These are phyloP conservation scores for Pseudococcus viburni DNA, from an alignment of 2,888 invertebrate species.

Conservation along the genomic window DNA sequence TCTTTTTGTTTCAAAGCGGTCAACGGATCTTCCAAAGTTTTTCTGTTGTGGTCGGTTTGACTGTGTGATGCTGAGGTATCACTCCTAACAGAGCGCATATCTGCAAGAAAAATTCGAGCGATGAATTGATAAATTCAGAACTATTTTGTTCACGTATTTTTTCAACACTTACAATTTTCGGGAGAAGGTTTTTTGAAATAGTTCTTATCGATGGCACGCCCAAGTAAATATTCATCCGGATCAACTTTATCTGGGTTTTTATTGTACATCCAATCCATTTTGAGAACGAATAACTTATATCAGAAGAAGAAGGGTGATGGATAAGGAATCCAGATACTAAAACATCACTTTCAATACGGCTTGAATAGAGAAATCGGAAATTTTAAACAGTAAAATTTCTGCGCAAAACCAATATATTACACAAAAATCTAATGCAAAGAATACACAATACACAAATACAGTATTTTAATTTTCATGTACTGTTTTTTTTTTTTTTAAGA, in stretches of 20 bases:
- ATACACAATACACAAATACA: too few species aligned
- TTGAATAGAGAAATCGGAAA: too few species aligned
- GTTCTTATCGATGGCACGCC: slow-evolving; percentile 63
- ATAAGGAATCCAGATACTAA: background rate
- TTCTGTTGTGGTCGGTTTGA: slow-evolving; percentile 46
- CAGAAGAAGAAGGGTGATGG: too few species aligned
- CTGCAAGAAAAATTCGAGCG: background rate
- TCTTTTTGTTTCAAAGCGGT: slow-evolving; percentile 59
- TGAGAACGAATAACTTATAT: background rate
- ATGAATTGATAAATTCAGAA: background rate
- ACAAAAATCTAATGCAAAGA: too few species aligned
- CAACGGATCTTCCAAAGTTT: slow-evolving; percentile 59
- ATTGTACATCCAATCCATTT: slow-evolving; percentile 66
- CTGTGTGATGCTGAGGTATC: slow-evolving; percentile 36
- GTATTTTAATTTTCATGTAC: too few species aligned
- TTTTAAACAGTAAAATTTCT: too few species aligned
- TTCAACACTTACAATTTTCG: slow-evolving; percentile 46
- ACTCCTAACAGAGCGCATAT: slow-evolving; percentile 60
- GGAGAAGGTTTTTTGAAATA: slow-evolving; percentile 60
- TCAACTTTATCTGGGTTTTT: slow-evolving; percentile 52
- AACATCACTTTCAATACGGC: too few species aligned
- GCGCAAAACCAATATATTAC: too few species aligned
- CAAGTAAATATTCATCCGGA: slow-evolving; percentile 68
- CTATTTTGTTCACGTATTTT: background rate
- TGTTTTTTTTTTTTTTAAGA: too few species aligned